Base-by-base conservation (phyloP, 2,113 vertebrate species). In the Eleginops maclovinus region DNA sequence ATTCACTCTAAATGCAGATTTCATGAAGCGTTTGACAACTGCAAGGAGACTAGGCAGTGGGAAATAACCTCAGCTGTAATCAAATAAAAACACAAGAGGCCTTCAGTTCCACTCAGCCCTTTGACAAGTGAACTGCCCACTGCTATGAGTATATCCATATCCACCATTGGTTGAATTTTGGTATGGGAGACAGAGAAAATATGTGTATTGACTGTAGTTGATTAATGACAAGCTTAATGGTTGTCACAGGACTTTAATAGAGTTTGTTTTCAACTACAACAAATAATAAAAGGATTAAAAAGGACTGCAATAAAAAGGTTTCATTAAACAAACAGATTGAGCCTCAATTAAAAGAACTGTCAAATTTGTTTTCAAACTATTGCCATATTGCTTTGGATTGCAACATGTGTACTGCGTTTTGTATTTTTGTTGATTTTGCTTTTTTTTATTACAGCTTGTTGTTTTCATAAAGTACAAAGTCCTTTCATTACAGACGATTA, bases 1-100 rank as follows among this genome's bases (percentile, higher is more conserved):
- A 85, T 76, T 69, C 77, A 83, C 87, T 91, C 62, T 89, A 93
- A 93, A 94, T 93, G 91, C 88, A 91, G 90, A 93, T 92, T 93
- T 91, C 66, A 86, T 87, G 79, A 88, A 88, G 76, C 74, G 8
- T 71, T 79, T 75, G 72, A 86, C 82, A 79, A 80, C 83, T 68
- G 72, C 67, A 73, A 70, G 69, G 73, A 79, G 65, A 81, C 59
- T 31, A 68, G 81, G 81, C 79, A 66, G 44, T 68, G 83, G 89
- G 84, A 89, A 87, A 88, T 77, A 78, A 82, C 72, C 85, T 87
- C 62, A 65, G 49, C 73, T 72, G 77, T 65, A 87, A 92, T 91
- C 71, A 90, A 87, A 86, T 84, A 87, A 89, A 86, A 87, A 83
- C 62, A 85, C 69, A 79, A 85, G 62, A 83, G 72, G 66, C 62